phyloP scores from a whole-genome alignment of 2,113 vertebrate genomes.

The Crotalus horridus region DNA sequence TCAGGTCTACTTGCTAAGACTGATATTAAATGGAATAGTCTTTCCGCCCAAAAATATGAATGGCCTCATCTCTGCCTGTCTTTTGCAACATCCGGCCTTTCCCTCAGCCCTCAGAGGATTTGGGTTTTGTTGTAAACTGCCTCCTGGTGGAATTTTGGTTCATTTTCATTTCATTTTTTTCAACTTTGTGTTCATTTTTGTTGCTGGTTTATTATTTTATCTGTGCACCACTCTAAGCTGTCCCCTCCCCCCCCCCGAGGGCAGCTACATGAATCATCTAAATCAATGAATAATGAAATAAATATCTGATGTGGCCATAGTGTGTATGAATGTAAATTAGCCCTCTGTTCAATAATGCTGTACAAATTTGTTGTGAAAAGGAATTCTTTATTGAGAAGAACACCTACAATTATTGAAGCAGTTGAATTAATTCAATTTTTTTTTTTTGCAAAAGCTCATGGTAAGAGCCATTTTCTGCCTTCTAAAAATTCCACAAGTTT shows the following conservation, averaged over 20 bases:
- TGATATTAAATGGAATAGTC: not conserved
- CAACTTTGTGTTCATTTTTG: not conserved
- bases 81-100: not conserved
- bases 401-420: not conserved
- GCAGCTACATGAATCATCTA: not conserved
- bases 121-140: not conserved
- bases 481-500: not conserved
- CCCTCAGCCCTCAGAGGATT: not conserved
- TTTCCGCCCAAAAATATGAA: not conserved
- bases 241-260: not conserved
- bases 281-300: not conserved
- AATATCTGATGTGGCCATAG: not conserved
- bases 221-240: not conserved
- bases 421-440: not conserved
- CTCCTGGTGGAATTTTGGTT: not conserved
- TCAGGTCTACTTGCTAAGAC: not conserved
- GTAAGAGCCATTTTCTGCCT: not conserved
- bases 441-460: not conserved
- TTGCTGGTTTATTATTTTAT: not conserved
- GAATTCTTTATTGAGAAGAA: not conserved
- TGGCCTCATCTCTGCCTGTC: not conserved
- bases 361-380: not conserved
- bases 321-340: constrained; percentile 5
- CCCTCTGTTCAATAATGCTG: not conserved
- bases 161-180: not conserved